Evolutionary conservation across 2,888 invertebrate genomes (phyloP).

Genomic region (Ichneumoninae sp.): DNA sequence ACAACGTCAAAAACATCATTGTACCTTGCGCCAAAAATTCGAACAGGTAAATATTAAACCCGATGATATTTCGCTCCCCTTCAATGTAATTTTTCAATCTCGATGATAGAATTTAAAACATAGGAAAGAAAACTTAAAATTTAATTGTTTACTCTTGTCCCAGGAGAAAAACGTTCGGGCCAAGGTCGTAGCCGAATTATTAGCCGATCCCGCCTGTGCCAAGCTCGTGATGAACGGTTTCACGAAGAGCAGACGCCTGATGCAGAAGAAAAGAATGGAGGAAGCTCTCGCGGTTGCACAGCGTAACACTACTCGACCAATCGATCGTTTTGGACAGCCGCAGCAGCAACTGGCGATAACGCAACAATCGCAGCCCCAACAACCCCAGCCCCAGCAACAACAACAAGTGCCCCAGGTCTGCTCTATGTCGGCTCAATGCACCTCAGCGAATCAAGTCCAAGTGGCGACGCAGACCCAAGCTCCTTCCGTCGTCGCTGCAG

Average conservation of each 20-base stretch:
- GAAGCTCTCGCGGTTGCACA: conserved; percentile 57
- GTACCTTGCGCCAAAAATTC: conserved; percentile 64
- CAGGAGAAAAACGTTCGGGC: conserved; percentile 66
- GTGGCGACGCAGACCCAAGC: conserved; percentile 88
- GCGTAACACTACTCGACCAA: conserved; percentile 48
- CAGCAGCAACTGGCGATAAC: conserved; percentile 35
- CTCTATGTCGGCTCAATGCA: conserved; percentile 48
- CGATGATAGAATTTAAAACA: neutral
- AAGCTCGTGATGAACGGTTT: conserved; percentile 65
- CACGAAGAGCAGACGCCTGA: conserved; percentile 60
- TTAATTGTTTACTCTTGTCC: conserved; percentile 18
- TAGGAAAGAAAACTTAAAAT: neutral
- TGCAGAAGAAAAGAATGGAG: conserved; percentile 61
- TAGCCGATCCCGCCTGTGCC: conserved; percentile 63
- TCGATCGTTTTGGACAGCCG: conserved; percentile 52
- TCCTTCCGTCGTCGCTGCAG: conserved; percentile 77
- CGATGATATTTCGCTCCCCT: neutral
- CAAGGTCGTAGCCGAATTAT: conserved; percentile 64
- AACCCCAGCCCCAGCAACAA: conserved; percentile 55
- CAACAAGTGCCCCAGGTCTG: conserved; percentile 75
- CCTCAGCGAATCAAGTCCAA: conserved; percentile 86
- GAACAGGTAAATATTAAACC: conserved; percentile 65
- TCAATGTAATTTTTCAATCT: neutral
- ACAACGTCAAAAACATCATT: conserved; percentile 77
- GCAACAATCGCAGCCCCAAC: conserved; percentile 58